Evolutionary conservation across 2,113 vertebrate genomes (phyloP), one percentile per base, ranked within the genome.

Genomic region (Astur gentilis): DNA sequence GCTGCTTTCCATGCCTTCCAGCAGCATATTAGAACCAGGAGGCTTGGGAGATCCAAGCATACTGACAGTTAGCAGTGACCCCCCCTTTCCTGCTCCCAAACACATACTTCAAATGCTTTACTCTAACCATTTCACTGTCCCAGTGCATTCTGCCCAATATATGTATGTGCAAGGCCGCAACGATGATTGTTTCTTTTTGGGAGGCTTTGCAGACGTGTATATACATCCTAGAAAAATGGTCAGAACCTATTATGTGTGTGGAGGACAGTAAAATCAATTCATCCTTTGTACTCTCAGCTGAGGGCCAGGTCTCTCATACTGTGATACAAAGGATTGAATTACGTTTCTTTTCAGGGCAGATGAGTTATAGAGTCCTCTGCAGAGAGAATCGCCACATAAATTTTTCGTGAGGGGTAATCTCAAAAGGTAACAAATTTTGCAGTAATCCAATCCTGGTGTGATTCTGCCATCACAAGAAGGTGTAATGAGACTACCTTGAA

Each of bases 1-100:
- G 87, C 92, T 95, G 91, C 95, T 98, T 93, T 97, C 93, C 55
- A 6, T 92, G 60, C 45, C 7, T 96, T 36, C 36, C 42, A 94
- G 94, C 89, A 96, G 81, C 87, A 44, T 93, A 92, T 95, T 96
- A 97, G 94, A 97, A 83, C 89, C 97, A 97, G 96, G 94, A 97
- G 96, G 93, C 84, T 92, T 45, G 72, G 83, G 89, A 93, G 90
- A 94, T 77, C 94, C 93, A 96, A 96, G 58, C 55, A 75, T 77
- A 54, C 62, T 95, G 92, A 89, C 90, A 89, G 91, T 94, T 95
- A 96, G 83, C 88, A 42, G 64, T 89, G 60, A 75, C 23, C 4
- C 72, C 79, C 90, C 29, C 64, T 97, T 72, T 19, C 54, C 84
- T 90, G 89, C 87, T n/a, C 90, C 95, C 83, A 87, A 89, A 95